phyloP scores from a whole-genome alignment of 2,888 invertebrate species.

The Drosophila bunnanda region DNA sequence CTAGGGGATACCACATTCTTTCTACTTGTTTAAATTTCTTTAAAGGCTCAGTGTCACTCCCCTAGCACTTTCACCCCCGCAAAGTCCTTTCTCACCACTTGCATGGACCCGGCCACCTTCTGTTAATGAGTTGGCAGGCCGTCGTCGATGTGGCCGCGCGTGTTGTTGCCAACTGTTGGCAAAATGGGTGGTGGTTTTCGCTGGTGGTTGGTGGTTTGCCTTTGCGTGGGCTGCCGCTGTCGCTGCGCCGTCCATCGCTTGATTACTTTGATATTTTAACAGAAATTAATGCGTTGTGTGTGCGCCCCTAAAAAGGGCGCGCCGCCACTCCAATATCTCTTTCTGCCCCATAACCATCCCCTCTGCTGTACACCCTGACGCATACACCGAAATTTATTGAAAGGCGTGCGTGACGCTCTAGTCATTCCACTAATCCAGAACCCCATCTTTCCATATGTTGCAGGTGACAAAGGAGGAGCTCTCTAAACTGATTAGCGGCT shows the following conservation, averaged over 20 bases:
- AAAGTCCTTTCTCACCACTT: slow-evolving; percentile 1
- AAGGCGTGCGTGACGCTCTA: slow-evolving; percentile 58
- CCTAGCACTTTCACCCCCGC: slow-evolving; percentile 6
- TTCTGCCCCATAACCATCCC: slow-evolving; percentile 6
- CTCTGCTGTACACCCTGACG: slow-evolving; percentile 37
- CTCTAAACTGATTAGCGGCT: slow-evolving; percentile 94
- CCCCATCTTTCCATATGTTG: slow-evolving; percentile 30
- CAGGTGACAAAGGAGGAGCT: slow-evolving; percentile 97
- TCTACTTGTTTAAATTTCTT: not conserved
- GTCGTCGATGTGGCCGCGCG: slow-evolving; percentile 31
- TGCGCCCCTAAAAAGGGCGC: slow-evolving; percentile 24
- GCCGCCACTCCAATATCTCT: slow-evolving; percentile 19
- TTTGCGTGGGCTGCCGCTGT: slow-evolving; percentile 38
- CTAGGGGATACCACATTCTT: not conserved
- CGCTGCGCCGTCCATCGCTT: slow-evolving; percentile 31
- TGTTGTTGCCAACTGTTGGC: slow-evolving; percentile 55
- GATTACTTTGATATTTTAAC: slow-evolving; percentile 48
- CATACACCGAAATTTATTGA: slow-evolving; percentile 57
- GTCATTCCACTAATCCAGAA: not conserved
- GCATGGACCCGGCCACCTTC: slow-evolving; percentile 41
- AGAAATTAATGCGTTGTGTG: slow-evolving; percentile 51
- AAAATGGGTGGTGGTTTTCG: slow-evolving; percentile 58
- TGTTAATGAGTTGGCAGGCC: slow-evolving; percentile 64
- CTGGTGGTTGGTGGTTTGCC: slow-evolving; percentile 33
- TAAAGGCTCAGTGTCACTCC: slow-evolving; percentile 2